These are phyloP conservation scores for Lacanobia wlatinum DNA, from an alignment of 2,888 invertebrate species.

Conservation along the genomic window DNA sequence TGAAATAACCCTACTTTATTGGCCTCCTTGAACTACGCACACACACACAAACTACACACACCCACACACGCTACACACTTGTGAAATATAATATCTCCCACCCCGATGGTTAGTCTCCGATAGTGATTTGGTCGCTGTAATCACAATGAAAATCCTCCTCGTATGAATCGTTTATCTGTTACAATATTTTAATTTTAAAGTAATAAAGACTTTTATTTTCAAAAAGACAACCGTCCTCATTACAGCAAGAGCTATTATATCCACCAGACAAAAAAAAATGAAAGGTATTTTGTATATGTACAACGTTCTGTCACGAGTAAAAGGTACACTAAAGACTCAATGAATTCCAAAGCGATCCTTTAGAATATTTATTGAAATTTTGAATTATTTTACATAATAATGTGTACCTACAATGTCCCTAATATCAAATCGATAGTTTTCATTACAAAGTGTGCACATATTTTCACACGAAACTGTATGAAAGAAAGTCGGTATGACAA, in stretches of 20 bases:
- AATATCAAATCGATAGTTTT: constrained; percentile 28
- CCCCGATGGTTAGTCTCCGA: too few relatives aligned
- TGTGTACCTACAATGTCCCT: background rate
- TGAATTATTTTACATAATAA: constrained; percentile 16
- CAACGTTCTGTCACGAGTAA: background rate
- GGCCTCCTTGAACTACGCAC: too few relatives aligned
- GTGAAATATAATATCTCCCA: too few relatives aligned
- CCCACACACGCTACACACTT: too few relatives aligned
- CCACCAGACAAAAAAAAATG: background rate
- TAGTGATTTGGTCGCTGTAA: too few relatives aligned
- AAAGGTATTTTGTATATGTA: background rate
- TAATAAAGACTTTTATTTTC: background rate
- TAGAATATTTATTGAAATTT: constrained; percentile 29
- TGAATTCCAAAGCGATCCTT: constrained; percentile 1
- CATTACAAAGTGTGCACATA: background rate
- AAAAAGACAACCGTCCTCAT: background rate
- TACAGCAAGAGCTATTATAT: background rate
- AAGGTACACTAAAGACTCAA: constrained; percentile 3
- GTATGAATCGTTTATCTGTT: too few relatives aligned
- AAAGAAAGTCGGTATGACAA: constrained; percentile 9
- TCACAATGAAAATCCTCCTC: too few relatives aligned
- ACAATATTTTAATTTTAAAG: too few relatives aligned
- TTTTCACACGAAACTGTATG: background rate
- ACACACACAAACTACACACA: too few relatives aligned
- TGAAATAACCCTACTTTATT: too few relatives aligned